These are phyloP conservation scores for Boloria selene DNA, from an alignment of 2,888 invertebrate species.

Conservation along the genomic window DNA sequence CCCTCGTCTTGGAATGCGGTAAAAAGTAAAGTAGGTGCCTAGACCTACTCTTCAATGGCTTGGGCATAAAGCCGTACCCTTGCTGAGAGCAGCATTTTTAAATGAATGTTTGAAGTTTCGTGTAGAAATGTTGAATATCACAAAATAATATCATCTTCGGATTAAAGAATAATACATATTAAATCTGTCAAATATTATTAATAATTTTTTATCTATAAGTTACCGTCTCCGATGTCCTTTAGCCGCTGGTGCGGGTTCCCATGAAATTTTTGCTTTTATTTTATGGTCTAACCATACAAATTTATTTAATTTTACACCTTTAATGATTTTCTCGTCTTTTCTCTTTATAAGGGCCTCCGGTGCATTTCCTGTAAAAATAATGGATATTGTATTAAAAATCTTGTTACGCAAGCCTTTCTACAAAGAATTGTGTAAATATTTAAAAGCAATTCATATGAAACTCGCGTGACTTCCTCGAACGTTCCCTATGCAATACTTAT, in stretches of 20 bases:
- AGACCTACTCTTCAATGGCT: conserved; percentile 9
- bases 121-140: background rate
- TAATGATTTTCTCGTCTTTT: conserved; percentile 55
- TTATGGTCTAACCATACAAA: conserved; percentile 70
- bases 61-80: conserved; percentile 1
- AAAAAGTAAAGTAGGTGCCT: conserved; percentile 10
- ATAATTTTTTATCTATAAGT: too few relatives aligned
- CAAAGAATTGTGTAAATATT: conserved; percentile 19
- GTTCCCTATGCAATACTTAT: conserved; percentile 15
- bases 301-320: conserved; percentile 63
- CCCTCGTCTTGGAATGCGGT: conserved; percentile 11
- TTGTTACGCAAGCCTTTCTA: conserved; percentile 8
- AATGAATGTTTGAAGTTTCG: background rate
- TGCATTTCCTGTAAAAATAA: conserved; percentile 50
- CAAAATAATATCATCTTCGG: too few relatives aligned
- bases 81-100: conserved; percentile 10
- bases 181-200: too few relatives aligned
- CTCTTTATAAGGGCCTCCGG: conserved; percentile 58
- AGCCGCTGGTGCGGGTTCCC: conserved; percentile 57
- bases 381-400: conserved; percentile 4
- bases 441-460: conserved; percentile 20
- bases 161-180: background rate
- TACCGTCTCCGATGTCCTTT: conserved; percentile 59
- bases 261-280: conserved; percentile 67
- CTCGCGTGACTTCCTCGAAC: conserved; percentile 26